phyloP scores from a whole-genome alignment of 1,140 invertebrate species.

The Diorhabda sublineata region DNA sequence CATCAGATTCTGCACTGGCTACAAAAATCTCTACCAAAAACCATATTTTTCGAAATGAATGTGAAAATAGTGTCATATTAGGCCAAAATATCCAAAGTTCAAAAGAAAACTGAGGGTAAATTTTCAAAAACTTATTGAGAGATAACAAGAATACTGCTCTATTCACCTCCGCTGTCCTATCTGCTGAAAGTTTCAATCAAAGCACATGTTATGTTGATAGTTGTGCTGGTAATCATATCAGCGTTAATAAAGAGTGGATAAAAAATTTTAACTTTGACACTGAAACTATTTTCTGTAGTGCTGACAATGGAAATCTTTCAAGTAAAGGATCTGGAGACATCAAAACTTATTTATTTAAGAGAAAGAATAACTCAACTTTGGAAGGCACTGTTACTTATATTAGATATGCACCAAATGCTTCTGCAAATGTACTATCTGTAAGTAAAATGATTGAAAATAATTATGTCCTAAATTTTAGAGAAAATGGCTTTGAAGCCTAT shows the following conservation, averaged over 20 bases:
- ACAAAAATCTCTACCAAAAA: neutral
- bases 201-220: constrained; percentile 37
- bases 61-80: constrained; percentile 21
- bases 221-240: constrained; percentile 35
- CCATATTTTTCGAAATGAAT: constrained; percentile 14
- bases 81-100: constrained; percentile 9
- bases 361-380: neutral
- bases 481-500: too few species aligned
- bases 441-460: too few species aligned
- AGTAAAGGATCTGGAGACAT: too few species aligned
- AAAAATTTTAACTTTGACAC: too few species aligned
- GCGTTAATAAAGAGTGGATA: constrained; percentile 25
- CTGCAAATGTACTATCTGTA: neutral
- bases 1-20: neutral
- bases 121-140: neutral
- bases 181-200: constrained; percentile 26
- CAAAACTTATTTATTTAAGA: neutral
- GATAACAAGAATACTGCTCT: neutral
- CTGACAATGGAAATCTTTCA: too few species aligned
- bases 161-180: constrained; percentile 17
- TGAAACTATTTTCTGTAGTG: too few species aligned
- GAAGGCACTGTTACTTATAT: constrained; percentile 14
- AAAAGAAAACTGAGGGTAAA: neutral
- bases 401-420: constrained; percentile 13
- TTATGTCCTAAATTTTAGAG: too few species aligned